These are phyloP conservation scores for Argya squamiceps DNA, from an alignment of 2,797 vertebrate genomes.

Conservation along the genomic window DNA sequence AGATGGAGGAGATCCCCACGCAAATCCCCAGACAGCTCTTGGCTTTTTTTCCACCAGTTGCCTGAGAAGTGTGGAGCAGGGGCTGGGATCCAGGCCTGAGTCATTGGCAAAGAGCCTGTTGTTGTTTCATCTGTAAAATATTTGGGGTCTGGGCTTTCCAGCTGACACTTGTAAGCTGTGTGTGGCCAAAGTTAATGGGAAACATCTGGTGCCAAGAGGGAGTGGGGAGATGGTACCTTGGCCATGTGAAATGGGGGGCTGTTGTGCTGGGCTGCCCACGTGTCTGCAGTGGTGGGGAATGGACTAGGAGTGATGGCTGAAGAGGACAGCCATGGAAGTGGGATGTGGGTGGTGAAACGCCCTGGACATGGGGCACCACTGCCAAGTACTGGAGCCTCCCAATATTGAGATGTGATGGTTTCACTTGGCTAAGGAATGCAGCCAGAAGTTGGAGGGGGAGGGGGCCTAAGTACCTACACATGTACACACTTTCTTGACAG, in stretches of 20 bases:
- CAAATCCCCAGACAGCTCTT: not conserved
- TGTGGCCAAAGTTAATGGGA: not conserved
- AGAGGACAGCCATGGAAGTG: not conserved
- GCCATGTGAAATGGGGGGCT: accelerated
- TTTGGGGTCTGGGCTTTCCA: not conserved
- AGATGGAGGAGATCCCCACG: not conserved
- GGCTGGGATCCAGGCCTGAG: not conserved
- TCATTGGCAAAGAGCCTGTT: not conserved
- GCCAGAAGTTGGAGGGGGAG: not conserved
- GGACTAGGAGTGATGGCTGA: accelerated
- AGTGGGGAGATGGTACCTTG: accelerated
- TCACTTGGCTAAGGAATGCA: not conserved
- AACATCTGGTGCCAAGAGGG: not conserved
- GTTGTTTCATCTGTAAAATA: slow-evolving; percentile 19
- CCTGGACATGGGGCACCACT: accelerated
- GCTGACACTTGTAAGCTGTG: not conserved
- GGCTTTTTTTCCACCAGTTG: accelerated
- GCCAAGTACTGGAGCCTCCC: not conserved
- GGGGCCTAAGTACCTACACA: accelerated
- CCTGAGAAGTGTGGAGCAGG: not conserved
- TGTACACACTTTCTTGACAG: not conserved
- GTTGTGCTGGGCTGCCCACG: accelerated
- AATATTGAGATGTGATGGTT: not conserved
- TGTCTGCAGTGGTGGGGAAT: not conserved
- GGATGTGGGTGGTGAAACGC: not conserved